Evolutionary conservation across 2,113 vertebrate species (phyloP).

Genomic region (Dicentrarchus labrax): DNA sequence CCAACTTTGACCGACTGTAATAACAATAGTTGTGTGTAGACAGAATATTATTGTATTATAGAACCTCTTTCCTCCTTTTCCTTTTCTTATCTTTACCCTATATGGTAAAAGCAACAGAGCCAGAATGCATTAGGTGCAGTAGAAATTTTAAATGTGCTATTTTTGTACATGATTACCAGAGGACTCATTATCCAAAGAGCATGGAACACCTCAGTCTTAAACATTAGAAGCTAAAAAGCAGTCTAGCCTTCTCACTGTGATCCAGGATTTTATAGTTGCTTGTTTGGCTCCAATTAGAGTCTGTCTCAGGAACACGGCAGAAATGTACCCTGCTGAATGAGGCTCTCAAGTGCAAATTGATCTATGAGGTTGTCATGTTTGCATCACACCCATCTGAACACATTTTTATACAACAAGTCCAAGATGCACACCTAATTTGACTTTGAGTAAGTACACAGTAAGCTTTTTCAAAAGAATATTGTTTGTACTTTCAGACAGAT

Average conservation of each 20-base stretch:
- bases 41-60: background rate
- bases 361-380: slow-evolving; percentile 20
- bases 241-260: slow-evolving; percentile 17
- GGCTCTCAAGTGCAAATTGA: slow-evolving; percentile 49
- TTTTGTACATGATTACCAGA: slow-evolving; percentile 39
- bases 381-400: slow-evolving; percentile 36
- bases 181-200: slow-evolving; percentile 56
- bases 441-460: slow-evolving; percentile 8
- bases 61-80: background rate
- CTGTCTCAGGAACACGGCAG: slow-evolving; percentile 22
- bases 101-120: background rate
- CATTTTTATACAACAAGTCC: slow-evolving; percentile 30
- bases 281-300: slow-evolving; percentile 66
- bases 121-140: background rate
- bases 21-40: background rate
- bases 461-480: background rate
- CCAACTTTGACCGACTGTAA: background rate
- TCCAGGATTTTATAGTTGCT: slow-evolving; percentile 27
- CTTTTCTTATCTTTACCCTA: background rate
- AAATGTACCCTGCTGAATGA: slow-evolving; percentile 7
- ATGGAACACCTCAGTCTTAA: slow-evolving; percentile 16
- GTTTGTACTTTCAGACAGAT: background rate
- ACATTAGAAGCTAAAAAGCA: slow-evolving; percentile 24
- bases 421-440: slow-evolving; percentile 23
- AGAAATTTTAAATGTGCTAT: slow-evolving; percentile 23